A percentile compares a stretch with the other conserved stretches of the same genome.
phyloP scores from a whole-genome alignment of 2,797 vertebrate genomes.

The Xiphorhynchus erythropygius region DNA sequence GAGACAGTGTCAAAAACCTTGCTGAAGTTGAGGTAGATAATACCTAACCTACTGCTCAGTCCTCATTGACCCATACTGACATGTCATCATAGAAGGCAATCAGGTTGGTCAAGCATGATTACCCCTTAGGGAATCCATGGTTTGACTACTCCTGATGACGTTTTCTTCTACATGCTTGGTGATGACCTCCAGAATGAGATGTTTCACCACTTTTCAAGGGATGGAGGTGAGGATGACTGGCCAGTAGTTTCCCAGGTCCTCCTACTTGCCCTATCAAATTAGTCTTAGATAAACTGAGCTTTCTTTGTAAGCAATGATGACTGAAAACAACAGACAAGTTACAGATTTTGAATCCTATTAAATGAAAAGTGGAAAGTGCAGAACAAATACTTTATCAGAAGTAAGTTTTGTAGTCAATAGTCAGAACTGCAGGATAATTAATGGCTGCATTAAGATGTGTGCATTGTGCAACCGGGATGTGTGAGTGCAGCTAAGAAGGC shows the following conservation, averaged over 20 bases:
- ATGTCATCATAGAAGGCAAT: not conserved
- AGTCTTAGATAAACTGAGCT: not conserved
- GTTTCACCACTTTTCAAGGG: not conserved
- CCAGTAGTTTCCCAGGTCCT: not conserved
- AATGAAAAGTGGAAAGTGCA: not conserved
- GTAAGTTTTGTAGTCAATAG: not conserved
- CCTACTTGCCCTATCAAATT: not conserved
- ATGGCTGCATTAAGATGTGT: not conserved
- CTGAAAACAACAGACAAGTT: not conserved
- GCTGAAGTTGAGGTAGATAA: rapidly evolving
- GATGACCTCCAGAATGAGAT: not conserved
- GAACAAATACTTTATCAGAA: not conserved
- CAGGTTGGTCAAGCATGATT: not conserved
- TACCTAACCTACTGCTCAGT: not conserved
- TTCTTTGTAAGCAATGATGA: not conserved
- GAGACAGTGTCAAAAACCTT: not conserved
- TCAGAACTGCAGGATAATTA: not conserved
- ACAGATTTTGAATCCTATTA: not conserved
- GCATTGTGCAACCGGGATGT: not conserved
- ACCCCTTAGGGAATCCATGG: not conserved
- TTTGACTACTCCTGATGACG: not conserved
- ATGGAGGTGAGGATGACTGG: not conserved
- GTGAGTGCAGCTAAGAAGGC: not conserved
- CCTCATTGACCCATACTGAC: not conserved
- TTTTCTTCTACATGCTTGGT: not conserved